A percentile compares a stretch with the other conserved stretches of the same genome.
Evolutionary conservation across 2,888 invertebrate species (phyloP).

Genomic region (Caenorhabditis sp.): DNA sequence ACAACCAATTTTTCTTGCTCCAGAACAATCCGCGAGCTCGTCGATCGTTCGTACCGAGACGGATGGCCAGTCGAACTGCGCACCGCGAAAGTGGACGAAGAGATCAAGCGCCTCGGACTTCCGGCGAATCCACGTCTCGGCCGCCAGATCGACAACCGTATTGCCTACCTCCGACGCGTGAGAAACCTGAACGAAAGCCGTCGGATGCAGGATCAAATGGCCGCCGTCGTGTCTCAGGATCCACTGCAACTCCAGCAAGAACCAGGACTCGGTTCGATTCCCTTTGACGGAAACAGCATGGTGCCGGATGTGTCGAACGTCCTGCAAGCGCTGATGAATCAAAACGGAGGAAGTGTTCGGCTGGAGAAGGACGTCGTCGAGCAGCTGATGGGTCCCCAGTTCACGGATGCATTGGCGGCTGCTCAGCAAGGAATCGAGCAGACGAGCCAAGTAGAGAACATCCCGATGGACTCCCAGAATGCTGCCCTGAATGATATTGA

Average conservation of each 20-base stretch:
- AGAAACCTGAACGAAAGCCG: constrained; percentile 65
- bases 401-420: constrained; percentile 3
- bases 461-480: too few relatives aligned
- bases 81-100: constrained; percentile 61
- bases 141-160: constrained; percentile 68
- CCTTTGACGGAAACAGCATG: too few relatives aligned
- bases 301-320: too few relatives aligned
- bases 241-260: too few relatives aligned
- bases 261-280: too few relatives aligned
- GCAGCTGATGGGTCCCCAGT: constrained; percentile 14
- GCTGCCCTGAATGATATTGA: too few relatives aligned
- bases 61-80: constrained; percentile 57
- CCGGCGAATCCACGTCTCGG: constrained; percentile 66
- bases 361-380: constrained; percentile 36
- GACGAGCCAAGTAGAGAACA: too few relatives aligned
- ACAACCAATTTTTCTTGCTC: constrained; percentile 10
- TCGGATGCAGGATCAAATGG: constrained; percentile 41
- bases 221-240: background rate
- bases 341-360: constrained; percentile 43
- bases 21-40: constrained; percentile 67
- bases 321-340: constrained; percentile 35
- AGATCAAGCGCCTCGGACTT: constrained; percentile 62
- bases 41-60: constrained; percentile 65
- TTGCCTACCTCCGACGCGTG: constrained; percentile 67
- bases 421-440: too few relatives aligned